Conservation (phyloP, 2,797 vertebrate genomes). For the Coregonus suidteri region DNA sequence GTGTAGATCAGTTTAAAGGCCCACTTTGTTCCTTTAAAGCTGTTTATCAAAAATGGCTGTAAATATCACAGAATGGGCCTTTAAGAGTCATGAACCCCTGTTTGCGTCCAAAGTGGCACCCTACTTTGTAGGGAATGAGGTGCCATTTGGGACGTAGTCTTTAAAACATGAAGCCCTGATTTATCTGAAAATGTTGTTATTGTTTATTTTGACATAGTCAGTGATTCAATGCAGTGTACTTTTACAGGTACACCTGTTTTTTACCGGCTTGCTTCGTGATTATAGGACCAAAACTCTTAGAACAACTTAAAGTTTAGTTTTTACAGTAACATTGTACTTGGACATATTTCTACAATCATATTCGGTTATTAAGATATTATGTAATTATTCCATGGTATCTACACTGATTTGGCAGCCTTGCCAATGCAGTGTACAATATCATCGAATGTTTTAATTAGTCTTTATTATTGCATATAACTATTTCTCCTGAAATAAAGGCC, state of each 20-base stretch:
- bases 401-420: conserved; percentile 42
- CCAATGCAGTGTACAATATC: conserved; percentile 53
- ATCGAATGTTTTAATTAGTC: conserved; percentile 49
- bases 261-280: conserved; percentile 45
- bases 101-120: neutral
- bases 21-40: neutral
- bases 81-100: conserved; percentile 27
- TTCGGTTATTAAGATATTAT: conserved; percentile 34
- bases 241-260: conserved; percentile 52
- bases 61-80: neutral
- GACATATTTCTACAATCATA: conserved; percentile 34
- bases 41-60: neutral
- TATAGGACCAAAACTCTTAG: conserved; percentile 34
- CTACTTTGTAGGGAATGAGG: neutral
- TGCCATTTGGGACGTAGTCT: neutral
- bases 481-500: conserved; percentile 68
- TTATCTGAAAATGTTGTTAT: conserved; percentile 59
- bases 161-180: conserved; percentile 60
- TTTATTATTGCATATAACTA: conserved; percentile 46
- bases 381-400: no score
- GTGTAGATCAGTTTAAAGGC: conserved; percentile 22
- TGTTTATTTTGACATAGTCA: conserved; percentile 41
- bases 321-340: conserved; percentile 41
- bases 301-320: conserved; percentile 33
- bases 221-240: conserved; percentile 23